These are phyloP conservation scores for Aptenodytes patagonicus DNA, from an alignment of 2,113 vertebrate genomes.

Conservation along the genomic window DNA sequence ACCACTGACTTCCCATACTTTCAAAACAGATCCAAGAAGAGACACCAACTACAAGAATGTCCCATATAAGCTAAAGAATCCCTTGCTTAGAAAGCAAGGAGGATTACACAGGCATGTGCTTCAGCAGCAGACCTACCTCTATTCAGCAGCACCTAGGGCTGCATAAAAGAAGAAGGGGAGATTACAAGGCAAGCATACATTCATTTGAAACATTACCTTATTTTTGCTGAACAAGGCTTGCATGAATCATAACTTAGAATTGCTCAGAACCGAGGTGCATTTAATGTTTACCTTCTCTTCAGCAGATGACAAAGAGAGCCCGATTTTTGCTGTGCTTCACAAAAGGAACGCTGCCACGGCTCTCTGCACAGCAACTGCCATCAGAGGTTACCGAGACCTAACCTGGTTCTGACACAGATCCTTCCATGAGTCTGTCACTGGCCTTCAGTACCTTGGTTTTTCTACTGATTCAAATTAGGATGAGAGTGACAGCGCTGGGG, in stretches of 20 bases:
- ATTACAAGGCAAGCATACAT: background rate
- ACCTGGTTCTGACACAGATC: background rate
- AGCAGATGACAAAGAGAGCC: background rate
- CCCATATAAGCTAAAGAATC: background rate
- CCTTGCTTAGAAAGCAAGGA: background rate
- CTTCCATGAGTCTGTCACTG: background rate
- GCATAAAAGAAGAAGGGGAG: background rate
- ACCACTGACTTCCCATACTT: background rate
- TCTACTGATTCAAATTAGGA: background rate
- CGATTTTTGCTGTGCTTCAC: background rate
- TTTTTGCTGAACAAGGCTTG: background rate
- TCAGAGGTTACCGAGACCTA: background rate
- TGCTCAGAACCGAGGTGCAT: background rate
- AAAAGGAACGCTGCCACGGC: rapidly evolving
- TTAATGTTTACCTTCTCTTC: background rate
- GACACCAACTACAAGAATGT: background rate
- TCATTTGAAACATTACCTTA: background rate
- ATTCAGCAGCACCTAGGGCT: background rate
- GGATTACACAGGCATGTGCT: background rate
- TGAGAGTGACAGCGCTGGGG: background rate
- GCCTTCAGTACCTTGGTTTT: background rate
- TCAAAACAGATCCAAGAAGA: background rate
- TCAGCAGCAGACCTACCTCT: background rate
- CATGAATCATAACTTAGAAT: background rate
- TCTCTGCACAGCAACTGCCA: background rate